phyloP scores from a whole-genome alignment of 64 coral and sea anemone species.

The Montipora capricornis region DNA sequence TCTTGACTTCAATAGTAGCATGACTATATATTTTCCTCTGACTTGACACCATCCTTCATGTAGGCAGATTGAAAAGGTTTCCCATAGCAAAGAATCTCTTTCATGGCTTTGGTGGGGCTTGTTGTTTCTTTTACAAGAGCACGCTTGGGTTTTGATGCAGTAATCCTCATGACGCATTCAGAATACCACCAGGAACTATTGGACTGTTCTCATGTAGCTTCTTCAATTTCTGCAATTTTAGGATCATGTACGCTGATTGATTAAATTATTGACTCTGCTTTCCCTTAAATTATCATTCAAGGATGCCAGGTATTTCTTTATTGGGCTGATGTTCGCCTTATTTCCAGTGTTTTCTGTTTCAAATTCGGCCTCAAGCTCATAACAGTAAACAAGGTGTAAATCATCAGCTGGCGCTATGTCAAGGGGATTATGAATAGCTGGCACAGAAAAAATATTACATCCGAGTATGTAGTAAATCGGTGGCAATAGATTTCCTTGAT shows the following conservation, averaged over 20 bases:
- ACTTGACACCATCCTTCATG: conserved; percentile 63
- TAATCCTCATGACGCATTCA: background rate
- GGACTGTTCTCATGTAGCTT: conserved; percentile 23
- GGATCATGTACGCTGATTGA: background rate
- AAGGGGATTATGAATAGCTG: conserved; percentile 21
- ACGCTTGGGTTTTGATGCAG: conserved; percentile 24
- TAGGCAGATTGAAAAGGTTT: background rate
- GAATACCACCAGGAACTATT: conserved; percentile 7
- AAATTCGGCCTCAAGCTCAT: conserved; percentile 61
- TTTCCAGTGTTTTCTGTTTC: background rate
- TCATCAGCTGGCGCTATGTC: conserved; percentile 37
- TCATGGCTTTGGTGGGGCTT: conserved; percentile 68
- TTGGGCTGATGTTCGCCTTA: background rate
- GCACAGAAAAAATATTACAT: background rate
- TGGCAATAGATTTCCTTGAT: conserved; percentile 11
- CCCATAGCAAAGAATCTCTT: conserved; percentile 19
- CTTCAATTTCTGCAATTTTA: conserved; percentile 33
- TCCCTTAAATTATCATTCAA: background rate
- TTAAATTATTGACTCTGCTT: background rate
- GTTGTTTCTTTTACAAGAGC: conserved; percentile 66
- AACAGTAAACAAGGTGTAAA: conserved; percentile 46
- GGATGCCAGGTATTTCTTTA: background rate
- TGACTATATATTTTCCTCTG: conserved; percentile 28
- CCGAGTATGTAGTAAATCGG: conserved; percentile 24
- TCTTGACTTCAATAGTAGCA: conserved; percentile 43